Evolutionary conservation across 2,797 vertebrate genomes (phyloP).

Genomic region (Anabacerthia variegaticeps): DNA sequence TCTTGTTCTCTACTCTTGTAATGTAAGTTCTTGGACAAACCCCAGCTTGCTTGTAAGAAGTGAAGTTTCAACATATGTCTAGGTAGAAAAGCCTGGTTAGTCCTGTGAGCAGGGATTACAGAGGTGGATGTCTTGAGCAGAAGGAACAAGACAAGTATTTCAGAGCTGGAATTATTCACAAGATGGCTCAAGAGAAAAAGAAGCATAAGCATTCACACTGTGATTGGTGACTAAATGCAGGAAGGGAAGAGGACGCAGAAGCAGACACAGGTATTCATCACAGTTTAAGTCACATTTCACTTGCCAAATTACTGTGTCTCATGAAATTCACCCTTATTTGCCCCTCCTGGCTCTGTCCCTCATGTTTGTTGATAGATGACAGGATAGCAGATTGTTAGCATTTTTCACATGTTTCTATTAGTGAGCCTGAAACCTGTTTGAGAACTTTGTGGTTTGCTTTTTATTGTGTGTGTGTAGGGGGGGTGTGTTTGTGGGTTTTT

Average conservation of each 20-base stretch:
- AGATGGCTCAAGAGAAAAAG: neutral
- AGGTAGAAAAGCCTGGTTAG: neutral
- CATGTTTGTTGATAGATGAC: neutral
- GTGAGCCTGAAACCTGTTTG: neutral
- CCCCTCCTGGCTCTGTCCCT: neutral
- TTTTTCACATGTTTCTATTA: neutral
- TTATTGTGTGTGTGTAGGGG: neutral
- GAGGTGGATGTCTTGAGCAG: neutral
- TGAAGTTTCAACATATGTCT: neutral
- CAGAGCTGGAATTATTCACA: neutral
- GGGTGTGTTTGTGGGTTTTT: neutral
- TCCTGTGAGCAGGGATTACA: neutral
- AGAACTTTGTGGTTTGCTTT: neutral
- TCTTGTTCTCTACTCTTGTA: neutral
- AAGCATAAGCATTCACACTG: neutral
- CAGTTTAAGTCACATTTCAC: neutral
- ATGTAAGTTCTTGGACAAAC: neutral
- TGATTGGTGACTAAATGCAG: neutral
- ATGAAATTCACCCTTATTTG: neutral
- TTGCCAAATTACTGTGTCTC: neutral
- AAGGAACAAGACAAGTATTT: neutral
- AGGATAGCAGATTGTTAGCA: neutral
- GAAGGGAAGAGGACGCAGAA: neutral
- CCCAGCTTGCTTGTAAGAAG: neutral
- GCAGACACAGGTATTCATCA: neutral